phyloP scores from a whole-genome alignment of 1,140 invertebrate genomes.

The Dinothrombium tinctorium region DNA sequence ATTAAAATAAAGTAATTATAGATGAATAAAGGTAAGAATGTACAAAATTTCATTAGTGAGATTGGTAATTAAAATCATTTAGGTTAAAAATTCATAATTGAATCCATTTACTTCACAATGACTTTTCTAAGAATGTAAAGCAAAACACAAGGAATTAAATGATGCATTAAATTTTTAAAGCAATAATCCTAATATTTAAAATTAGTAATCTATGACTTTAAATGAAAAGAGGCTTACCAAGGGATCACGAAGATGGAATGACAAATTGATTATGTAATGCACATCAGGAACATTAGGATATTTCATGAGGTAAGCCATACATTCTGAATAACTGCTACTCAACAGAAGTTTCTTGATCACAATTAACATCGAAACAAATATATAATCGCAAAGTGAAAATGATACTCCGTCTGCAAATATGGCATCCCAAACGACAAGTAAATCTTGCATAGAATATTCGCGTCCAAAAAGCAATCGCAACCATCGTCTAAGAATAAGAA shows the following conservation, averaged over 20 bases:
- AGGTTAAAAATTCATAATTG: too few relatives aligned
- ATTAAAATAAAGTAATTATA: background rate
- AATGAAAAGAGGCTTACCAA: constrained; percentile 3
- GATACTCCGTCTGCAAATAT: constrained; percentile 45
- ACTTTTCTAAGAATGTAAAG: too few relatives aligned
- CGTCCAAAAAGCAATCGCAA: constrained; percentile 48
- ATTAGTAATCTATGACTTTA: too few relatives aligned
- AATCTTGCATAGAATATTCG: constrained; percentile 45
- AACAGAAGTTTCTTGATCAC: constrained; percentile 37
- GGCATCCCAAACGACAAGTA: constrained; percentile 50
- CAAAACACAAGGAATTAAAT: too few relatives aligned
- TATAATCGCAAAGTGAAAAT: constrained; percentile 43
- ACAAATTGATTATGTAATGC: constrained; percentile 34
- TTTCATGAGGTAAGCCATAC: constrained; percentile 36
- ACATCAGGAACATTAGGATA: constrained; percentile 37
- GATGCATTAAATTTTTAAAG: too few relatives aligned
- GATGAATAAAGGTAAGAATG: background rate
- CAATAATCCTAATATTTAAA: too few relatives aligned
- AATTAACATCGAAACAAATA: constrained; percentile 47
- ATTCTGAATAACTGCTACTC: constrained; percentile 33
- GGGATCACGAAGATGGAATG: constrained; percentile 32
- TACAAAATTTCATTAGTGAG: background rate
- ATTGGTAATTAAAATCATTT: background rate
- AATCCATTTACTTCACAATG: too few relatives aligned
- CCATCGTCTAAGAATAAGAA: constrained; percentile 36